phyloP scores from a whole-genome alignment of 2,797 vertebrate genomes.

The Setipinna tenuifilis region DNA sequence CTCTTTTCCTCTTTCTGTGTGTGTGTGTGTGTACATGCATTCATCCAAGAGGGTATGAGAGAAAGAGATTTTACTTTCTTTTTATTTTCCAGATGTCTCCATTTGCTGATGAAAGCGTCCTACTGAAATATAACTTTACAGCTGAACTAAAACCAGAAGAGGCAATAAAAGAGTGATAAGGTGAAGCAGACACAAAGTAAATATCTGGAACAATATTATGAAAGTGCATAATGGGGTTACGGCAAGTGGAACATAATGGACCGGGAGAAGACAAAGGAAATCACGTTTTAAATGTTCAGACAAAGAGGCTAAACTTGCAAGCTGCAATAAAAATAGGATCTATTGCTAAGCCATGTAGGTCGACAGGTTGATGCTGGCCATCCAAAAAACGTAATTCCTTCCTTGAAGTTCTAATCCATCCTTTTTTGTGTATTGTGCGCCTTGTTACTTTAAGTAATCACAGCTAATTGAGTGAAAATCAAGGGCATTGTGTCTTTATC shows the following conservation, averaged over 20 bases:
- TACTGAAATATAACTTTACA: background rate
- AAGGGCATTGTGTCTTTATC: background rate
- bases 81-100: background rate
- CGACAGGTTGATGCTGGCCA: background rate
- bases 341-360: background rate
- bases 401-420: background rate
- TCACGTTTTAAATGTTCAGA: background rate
- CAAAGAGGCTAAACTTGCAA: background rate
- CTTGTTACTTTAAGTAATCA: background rate
- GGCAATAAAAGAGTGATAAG: background rate
- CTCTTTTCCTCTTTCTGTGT: background rate
- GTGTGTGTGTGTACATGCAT: background rate
- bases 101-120: background rate
- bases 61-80: background rate
- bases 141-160: background rate
- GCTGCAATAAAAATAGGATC: constrained; percentile 24
- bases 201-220: background rate
- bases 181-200: background rate
- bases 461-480: background rate
- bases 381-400: background rate
- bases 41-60: background rate
- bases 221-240: background rate
- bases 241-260: background rate
- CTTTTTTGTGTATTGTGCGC: background rate
- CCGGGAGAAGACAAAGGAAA: background rate